Conservation (phyloP, 2,113 vertebrate genomes). For the Centropristis striata region DNA sequence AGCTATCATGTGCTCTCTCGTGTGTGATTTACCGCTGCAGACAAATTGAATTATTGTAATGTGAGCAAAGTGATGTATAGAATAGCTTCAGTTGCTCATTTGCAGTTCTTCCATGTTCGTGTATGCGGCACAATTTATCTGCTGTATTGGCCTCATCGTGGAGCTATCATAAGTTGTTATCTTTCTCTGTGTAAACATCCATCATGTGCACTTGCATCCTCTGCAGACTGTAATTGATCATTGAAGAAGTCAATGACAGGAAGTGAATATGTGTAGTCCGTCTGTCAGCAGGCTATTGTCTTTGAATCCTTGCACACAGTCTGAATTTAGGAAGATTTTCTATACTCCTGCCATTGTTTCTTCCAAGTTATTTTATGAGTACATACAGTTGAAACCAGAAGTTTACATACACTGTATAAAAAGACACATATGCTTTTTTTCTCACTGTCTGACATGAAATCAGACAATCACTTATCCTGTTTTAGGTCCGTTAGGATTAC, state of each 20-base stretch:
- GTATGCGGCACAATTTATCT: neutral
- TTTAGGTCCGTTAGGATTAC: too few relatives aligned
- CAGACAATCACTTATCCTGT: too few relatives aligned
- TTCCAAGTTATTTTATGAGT: too few relatives aligned
- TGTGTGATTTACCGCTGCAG: constrained; percentile 18
- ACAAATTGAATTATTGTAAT: constrained; percentile 37
- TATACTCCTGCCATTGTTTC: too few relatives aligned
- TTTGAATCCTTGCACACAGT: too few relatives aligned
- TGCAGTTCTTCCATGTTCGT: constrained; percentile 8
- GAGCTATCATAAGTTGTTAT: neutral
- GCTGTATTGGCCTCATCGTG: neutral
- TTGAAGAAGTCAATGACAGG: neutral
- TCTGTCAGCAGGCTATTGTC: neutral
- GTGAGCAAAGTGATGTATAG: constrained; percentile 29
- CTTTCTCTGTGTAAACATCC: neutral
- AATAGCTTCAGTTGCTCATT: constrained; percentile 30
- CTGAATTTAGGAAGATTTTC: too few relatives aligned
- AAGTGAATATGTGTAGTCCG: neutral
- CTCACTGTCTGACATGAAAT: too few relatives aligned
- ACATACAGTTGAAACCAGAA: too few relatives aligned
- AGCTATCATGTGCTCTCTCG: neutral
- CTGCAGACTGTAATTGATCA: neutral
- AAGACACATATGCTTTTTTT: too few relatives aligned
- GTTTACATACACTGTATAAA: too few relatives aligned
- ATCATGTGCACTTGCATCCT: neutral